phyloP scores from a whole-genome alignment of 2,888 invertebrate genomes.

The Kryphioiulus occultus region DNA sequence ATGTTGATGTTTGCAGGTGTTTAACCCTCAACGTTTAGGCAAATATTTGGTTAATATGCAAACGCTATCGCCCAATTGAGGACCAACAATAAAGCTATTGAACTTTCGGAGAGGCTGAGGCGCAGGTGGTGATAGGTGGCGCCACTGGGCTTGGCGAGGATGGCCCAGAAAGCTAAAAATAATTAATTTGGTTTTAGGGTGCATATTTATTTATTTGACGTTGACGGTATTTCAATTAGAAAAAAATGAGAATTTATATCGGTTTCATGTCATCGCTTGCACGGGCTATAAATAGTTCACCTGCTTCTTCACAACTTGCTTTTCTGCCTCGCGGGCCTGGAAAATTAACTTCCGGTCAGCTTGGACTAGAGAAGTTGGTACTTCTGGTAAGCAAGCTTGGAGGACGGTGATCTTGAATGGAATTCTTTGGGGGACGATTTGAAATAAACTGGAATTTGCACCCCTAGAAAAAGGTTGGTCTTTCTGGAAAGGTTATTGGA shows the following conservation, averaged over 20 bases:
- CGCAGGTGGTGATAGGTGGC: neutral
- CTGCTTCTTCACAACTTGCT: neutral
- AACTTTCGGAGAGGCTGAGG: neutral
- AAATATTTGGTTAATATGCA: constrained; percentile 23
- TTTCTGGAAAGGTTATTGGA: too few species aligned
- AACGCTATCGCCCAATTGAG: neutral
- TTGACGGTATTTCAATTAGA: neutral
- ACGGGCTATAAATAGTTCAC: neutral
- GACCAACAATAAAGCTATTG: neutral
- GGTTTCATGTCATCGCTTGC: neutral
- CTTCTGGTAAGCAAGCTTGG: neutral
- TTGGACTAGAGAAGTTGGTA: neutral
- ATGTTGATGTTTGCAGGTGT: constrained; percentile 1
- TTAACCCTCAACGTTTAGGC: neutral
- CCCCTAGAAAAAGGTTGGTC: too few species aligned
- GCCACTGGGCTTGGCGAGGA: neutral
- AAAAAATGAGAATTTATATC: neutral
- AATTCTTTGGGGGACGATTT: neutral
- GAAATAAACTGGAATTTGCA: too few species aligned
- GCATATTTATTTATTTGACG: neutral
- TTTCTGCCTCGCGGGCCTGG: neutral
- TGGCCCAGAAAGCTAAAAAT: neutral
- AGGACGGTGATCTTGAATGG: neutral
- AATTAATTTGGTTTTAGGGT: neutral
- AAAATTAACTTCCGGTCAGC: neutral